These are phyloP conservation scores for Anthophora plumipes DNA, from an alignment of 2,888 invertebrate genomes.

Conservation along the genomic window DNA sequence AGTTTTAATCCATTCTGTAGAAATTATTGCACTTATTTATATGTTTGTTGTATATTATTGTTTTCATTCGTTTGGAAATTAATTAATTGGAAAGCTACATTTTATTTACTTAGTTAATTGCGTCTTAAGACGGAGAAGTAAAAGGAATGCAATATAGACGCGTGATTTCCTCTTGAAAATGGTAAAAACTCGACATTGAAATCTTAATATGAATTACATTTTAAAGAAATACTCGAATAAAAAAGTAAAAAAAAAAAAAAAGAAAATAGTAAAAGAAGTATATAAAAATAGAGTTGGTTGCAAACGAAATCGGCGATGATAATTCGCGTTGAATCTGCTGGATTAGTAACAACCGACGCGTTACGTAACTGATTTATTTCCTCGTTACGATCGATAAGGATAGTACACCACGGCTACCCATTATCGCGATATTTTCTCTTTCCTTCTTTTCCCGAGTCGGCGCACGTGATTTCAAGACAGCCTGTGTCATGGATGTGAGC, in stretches of 20 bases:
- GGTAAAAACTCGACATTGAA: neutral
- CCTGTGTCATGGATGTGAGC: slow-evolving; percentile 55
- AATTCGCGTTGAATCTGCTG: neutral
- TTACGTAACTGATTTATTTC: slow-evolving; percentile 58
- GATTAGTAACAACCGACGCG: neutral
- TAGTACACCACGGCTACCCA: slow-evolving; percentile 21
- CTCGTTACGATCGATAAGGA: slow-evolving; percentile 41
- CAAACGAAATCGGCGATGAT: neutral
- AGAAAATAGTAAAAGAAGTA: too few species aligned
- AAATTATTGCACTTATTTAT: neutral
- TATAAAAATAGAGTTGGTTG: neutral
- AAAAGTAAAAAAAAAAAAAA: too few species aligned
- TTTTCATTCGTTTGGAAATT: neutral
- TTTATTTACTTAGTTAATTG: neutral
- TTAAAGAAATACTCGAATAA: neutral
- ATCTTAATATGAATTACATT: neutral
- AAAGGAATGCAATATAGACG: neutral
- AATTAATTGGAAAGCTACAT: neutral
- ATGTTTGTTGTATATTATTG: too few species aligned
- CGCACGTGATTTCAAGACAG: slow-evolving; percentile 52
- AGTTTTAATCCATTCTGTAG: neutral
- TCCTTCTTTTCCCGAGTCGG: slow-evolving; percentile 46
- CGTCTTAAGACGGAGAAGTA: neutral
- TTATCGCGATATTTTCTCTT: slow-evolving; percentile 58
- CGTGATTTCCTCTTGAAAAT: neutral